phyloP scores from a whole-genome alignment of 2,888 invertebrate genomes.

The Calameuta idolon region DNA sequence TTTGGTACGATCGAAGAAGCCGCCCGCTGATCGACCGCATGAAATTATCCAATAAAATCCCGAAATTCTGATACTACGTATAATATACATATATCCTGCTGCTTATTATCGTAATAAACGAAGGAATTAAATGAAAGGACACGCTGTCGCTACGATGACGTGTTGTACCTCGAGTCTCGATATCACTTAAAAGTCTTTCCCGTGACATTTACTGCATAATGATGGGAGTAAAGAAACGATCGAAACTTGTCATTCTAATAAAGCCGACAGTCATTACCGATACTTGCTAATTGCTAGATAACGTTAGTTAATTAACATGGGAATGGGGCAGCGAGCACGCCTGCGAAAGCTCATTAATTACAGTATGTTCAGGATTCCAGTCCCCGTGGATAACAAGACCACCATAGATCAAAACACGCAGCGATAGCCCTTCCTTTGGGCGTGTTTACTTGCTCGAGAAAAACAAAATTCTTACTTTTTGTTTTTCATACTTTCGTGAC shows the following conservation, averaged over 20 bases:
- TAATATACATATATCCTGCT: not conserved
- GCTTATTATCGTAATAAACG: not conserved
- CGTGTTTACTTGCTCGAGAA: not conserved
- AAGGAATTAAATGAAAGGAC: not conserved
- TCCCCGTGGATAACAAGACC: not conserved
- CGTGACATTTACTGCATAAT: not conserved
- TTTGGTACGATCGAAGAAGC: not conserved
- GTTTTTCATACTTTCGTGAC: not conserved
- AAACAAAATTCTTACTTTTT: not conserved
- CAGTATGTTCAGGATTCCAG: not conserved
- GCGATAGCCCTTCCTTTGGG: not conserved
- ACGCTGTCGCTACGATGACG: not conserved
- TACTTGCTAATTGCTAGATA: conserved; percentile 43
- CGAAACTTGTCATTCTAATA: not conserved
- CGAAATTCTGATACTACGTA: not conserved
- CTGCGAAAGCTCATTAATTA: not conserved
- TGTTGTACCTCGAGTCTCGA: not conserved
- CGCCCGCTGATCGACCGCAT: not conserved
- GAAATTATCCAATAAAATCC: not conserved
- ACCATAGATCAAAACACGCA: not conserved
- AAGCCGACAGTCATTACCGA: conserved; percentile 34
- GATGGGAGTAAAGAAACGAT: not conserved
- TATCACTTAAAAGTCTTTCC: not conserved
- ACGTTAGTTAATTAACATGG: conserved; percentile 10
- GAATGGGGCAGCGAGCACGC: not conserved